Percentiles rank a stretch among this genome's conserved stretches.
Conservation (phyloP, 2,888 invertebrate genomes). For the Drosophila picticornis region DNA sequence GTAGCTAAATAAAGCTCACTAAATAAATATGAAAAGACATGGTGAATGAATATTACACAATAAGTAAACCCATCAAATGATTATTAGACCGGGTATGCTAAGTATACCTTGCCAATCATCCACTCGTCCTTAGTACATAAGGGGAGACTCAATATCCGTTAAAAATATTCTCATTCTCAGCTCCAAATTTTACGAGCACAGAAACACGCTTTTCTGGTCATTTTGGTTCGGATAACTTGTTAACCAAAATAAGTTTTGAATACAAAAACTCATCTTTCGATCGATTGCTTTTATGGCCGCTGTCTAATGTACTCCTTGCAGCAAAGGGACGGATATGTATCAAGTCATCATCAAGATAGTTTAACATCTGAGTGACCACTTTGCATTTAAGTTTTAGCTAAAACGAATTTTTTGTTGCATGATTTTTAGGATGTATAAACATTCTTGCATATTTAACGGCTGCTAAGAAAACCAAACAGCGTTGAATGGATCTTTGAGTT, state of each 20-base stretch:
- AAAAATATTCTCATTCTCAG: neutral
- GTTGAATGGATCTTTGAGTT: neutral
- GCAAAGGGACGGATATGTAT: neutral
- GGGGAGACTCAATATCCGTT: neutral
- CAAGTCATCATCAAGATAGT: neutral
- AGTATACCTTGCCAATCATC: neutral
- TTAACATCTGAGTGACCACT: neutral
- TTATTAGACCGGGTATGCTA: neutral
- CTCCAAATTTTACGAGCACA: neutral
- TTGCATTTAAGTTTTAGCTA: neutral
- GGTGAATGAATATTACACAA: no score
- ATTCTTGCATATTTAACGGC: neutral
- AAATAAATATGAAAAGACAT: no score
- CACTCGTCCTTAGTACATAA: neutral
- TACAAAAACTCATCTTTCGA: neutral
- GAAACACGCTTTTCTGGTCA: neutral
- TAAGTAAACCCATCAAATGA: no score
- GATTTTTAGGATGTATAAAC: no score
- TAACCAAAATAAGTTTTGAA: neutral
- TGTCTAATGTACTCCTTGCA: neutral
- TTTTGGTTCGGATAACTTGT: neutral
- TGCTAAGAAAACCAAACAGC: neutral
- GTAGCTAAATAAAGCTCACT: no score
- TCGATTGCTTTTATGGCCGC: neutral
- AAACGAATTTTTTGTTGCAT: neutral